Evolutionary conservation across 2,113 vertebrate genomes (phyloP), one percentile per base, ranked within the genome.

Genomic region (Galeopterus variegatus): DNA sequence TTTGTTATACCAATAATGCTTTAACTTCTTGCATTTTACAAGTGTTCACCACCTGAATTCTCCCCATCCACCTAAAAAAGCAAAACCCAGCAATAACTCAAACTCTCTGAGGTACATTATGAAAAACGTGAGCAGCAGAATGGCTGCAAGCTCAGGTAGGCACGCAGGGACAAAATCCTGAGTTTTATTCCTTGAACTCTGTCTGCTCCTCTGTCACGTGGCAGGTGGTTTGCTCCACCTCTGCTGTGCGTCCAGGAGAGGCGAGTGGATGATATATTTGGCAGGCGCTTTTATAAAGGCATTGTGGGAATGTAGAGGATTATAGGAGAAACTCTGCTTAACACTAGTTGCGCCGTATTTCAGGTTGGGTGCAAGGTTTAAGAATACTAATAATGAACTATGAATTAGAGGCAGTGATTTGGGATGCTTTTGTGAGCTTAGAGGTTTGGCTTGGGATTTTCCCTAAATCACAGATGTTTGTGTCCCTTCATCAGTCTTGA

Each of bases 1-100:
- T 97, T 96, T 97, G 96, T 97, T 97, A 96, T 80, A 97, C 93
- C 95, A 90, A 93, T 92, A 96, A 96, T 90, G 88, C 89, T 97
- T 96, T 95, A 96, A 95, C 95, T 95, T 97, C 90, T 90, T 96
- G 85, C 93, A 97, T 97, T 95, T 96, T 88, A 95, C 95, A 90
- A 54, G 93, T 85, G 69, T 72, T 97, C 80, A 85, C 89, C 89
- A 96, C 84, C 93, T 94, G 97, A 96, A 76, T 97, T 96, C 92
- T 95, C 95, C 89, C 94, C 70, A 89, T 83, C 77, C 82, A 91
- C 94, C 95, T 64, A 89, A 83, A 72, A 94, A 93, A 89, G 94
- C 94, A 96, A 94, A 97, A 92, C 72, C 92, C 73, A 96, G 92
- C 86, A 89, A 95, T 95, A 95, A 96, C 92, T 95, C 94, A 97